Evolutionary conservation across 2,113 vertebrate genomes (phyloP), one percentile per base, ranked within the genome.

Genomic region (Zonotrichia leucophrys): DNA sequence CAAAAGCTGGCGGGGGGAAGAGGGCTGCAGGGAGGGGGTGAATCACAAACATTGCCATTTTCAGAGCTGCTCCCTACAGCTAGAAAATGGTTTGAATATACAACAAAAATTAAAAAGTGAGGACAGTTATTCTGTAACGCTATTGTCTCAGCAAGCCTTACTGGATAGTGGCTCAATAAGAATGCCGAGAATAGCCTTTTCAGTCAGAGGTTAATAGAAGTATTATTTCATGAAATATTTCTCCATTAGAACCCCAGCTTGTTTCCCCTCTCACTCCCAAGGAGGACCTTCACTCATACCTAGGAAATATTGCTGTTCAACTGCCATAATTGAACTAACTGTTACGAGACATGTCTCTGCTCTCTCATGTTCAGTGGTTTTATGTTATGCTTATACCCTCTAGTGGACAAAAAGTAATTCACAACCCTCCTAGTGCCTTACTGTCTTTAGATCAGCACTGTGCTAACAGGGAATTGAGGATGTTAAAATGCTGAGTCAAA

Each of bases 381-480:
- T 18, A 42, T 22, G 67, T 85, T 83, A 52, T 13, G 24, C 63
- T 68, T 64, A 9, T 17, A 60, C 96, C 94, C 94, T 95, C 96
- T 97, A 83, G 72, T 90, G 96, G 96, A 81, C 83, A 91, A 82
- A 82, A 81, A 25, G 24, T 35, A 77, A 91, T 55, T 63, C 72
- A 47, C 90, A 94, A 33, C 18, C 12, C 33, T 63, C 46, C 52
- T 52, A 33, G 47, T 13, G 50, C 20, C 13, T 2, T 46, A 20
- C 16, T 37, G n/a, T 47, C 56, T 62, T 60, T 18, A 56, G 46
- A 70, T 47, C 66, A 78, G 47, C 47, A 52, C 23, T 13, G 12
- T 11, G 24, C 35, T 49, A 74, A 89, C 1, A 3, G 30, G 24
- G 79, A 89, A 39, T 50, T 7, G 2, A 50, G 49, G 19, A 50